Evolutionary conservation across 64 coral and sea anemone species (phyloP), one percentile per base, ranked within the genome.

Genomic region (Stichodactyla helianthus): DNA sequence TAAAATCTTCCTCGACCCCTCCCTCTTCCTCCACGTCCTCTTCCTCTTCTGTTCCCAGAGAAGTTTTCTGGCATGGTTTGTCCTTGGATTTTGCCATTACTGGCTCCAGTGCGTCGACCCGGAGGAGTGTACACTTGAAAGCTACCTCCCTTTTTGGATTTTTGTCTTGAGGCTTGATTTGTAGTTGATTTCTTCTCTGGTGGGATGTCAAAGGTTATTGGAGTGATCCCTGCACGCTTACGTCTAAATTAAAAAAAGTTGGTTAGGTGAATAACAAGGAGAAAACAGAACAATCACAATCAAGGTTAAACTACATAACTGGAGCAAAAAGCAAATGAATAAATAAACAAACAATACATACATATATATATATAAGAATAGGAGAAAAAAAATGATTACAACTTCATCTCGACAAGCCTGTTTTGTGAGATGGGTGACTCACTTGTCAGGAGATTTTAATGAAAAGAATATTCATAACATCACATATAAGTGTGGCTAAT

Each of bases 151-250:
- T 89, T 99, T 7, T 28, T 57, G 6, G 54, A 55, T 62, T 63
- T 16, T 58, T 84, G 17, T 22, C 55, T 86, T 27, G 78, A 84
- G 16, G 88, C 50, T 52, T 81, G 23, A 18, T 81, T 81, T 50
- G 86, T 82, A 10, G 90, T 35, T 23, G 90, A 87, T 82, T 95
- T 94, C 14, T 86, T 92, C 20, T 92, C 93, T 26, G 97, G 93
- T 52, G 89, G 90, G 50, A 89, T 86, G 81, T 99, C 97, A 25
- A 99, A 99, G 53, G 83, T 99, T 17, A 99, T 99, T 15, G 97
- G 97, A 9, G 97, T 99, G 77, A 99, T 99, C 7, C 97, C 97
- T 25, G 97, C 97, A 54, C 97, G 93, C 53, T 99, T 99, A 54
- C 97, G 93, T 52, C 97, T 99, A 86, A 52, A 71, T 28, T 35